phyloP scores from a whole-genome alignment of 2,113 vertebrate genomes.

The Oceanites oceanicus region DNA sequence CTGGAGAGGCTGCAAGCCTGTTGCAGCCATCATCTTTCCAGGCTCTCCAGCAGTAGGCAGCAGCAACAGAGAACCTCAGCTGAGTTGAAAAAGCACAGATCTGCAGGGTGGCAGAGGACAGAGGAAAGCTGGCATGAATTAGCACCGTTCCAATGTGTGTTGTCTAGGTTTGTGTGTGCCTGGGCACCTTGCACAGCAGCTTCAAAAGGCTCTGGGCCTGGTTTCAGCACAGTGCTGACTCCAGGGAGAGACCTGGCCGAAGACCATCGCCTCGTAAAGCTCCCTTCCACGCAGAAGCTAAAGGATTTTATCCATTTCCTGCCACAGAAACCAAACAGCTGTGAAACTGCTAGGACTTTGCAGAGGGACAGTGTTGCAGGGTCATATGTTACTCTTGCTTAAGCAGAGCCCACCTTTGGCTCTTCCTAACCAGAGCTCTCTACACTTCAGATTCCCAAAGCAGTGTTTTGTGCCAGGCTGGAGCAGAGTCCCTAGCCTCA shows the following conservation, averaged over 20 bases:
- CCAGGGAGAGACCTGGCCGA: neutral
- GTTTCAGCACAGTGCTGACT: constrained; percentile 35
- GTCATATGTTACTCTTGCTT: neutral
- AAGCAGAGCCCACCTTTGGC: neutral
- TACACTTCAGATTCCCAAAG: neutral
- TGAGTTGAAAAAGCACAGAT: constrained; percentile 29
- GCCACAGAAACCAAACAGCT: neutral
- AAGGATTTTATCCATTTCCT: neutral
- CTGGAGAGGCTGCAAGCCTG: neutral
- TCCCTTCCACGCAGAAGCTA: neutral
- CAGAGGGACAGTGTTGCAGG: neutral
- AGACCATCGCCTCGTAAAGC: neutral
- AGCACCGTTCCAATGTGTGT: neutral
- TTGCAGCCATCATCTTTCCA: neutral
- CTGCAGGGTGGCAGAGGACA: constrained; percentile 16
- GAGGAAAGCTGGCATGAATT: neutral
- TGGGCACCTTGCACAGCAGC: constrained; percentile 2
- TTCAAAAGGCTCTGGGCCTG: constrained; percentile 12
- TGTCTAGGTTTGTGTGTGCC: constrained; percentile 26
- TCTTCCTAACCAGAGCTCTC: neutral
- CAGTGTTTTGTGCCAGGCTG: neutral
- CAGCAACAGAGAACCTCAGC: neutral
- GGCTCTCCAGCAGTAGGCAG: neutral
- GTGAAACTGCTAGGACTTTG: neutral
- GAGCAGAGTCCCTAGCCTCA: neutral